These are phyloP conservation scores for Thalassaphorura encarpata DNA, from an alignment of 1,140 invertebrate species.

Conservation along the genomic window DNA sequence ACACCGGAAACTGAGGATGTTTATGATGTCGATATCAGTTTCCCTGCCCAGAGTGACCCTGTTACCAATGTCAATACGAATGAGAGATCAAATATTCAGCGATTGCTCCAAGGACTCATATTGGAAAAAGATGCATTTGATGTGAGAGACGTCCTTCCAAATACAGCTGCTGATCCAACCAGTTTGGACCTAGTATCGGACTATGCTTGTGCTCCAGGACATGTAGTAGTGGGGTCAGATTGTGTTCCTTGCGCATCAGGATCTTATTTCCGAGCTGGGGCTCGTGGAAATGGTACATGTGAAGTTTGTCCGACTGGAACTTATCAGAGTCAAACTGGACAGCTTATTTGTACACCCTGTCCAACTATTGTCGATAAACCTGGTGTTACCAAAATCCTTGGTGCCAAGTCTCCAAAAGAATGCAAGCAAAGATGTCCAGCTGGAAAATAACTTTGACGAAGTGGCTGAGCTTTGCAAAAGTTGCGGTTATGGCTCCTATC, in stretches of 20 bases:
- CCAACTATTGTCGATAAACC: constrained; percentile 72
- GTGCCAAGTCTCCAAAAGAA: constrained; percentile 50
- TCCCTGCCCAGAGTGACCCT: constrained; percentile 82
- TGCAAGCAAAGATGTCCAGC: constrained; percentile 66
- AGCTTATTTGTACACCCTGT: constrained; percentile 75
- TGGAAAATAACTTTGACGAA: constrained; percentile 80
- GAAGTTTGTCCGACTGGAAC: constrained; percentile 73
- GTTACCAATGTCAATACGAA: constrained; percentile 75
- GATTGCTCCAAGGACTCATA: constrained; percentile 72
- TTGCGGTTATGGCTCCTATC: constrained; percentile 90
- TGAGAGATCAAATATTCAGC: constrained; percentile 69
- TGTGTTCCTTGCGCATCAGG: constrained; percentile 92
- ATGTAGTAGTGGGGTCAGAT: constrained; percentile 82
- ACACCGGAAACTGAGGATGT: constrained; percentile 51
- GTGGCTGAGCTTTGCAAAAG: constrained; percentile 70
- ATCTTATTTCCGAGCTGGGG: constrained; percentile 66
- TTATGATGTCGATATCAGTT: constrained; percentile 63
- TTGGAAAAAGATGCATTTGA: constrained; percentile 86
- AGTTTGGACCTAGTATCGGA: constrained; percentile 75
- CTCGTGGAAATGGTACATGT: constrained; percentile 68
- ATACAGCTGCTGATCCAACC: constrained; percentile 77
- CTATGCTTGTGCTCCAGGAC: constrained; percentile 82
- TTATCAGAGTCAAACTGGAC: constrained; percentile 89
- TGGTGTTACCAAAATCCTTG: constrained; percentile 72
- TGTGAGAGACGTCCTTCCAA: constrained; percentile 83